A percentile compares a stretch with the other conserved stretches of the same genome.
phyloP scores from a whole-genome alignment of 2,888 invertebrate species.

The Schrankia costaestrigalis region DNA sequence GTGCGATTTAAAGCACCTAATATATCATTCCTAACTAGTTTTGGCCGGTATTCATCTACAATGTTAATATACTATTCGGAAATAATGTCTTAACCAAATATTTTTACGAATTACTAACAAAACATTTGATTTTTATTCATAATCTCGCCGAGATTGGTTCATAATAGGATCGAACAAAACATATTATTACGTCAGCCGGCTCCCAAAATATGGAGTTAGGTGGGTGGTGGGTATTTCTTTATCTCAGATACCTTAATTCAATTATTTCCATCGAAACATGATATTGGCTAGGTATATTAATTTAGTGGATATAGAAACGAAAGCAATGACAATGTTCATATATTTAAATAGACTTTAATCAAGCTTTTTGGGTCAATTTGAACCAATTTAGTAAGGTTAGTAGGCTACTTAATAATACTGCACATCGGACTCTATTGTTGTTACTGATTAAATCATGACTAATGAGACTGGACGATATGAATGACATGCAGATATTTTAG shows the following conservation, averaged over 20 bases:
- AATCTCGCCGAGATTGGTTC: constrained; percentile 4
- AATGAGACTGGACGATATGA: constrained; percentile 12
- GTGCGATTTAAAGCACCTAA: constrained; percentile 41
- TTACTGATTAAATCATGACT: constrained; percentile 45
- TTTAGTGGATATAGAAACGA: constrained; percentile 9
- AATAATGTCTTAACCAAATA: too few relatives aligned
- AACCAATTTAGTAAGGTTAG: constrained; percentile 59
- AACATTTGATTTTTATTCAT: constrained; percentile 1
- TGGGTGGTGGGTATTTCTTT: constrained; percentile 7
- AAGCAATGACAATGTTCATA: constrained; percentile 22
- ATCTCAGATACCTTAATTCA: background rate
- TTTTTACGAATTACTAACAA: too few relatives aligned
- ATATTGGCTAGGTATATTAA: too few relatives aligned
- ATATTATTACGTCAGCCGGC: constrained; percentile 9
- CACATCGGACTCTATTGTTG: constrained; percentile 46
- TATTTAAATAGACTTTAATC: constrained; percentile 58
- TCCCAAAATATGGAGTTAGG: constrained; percentile 12
- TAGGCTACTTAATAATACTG: constrained; percentile 52
- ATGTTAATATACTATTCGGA: too few relatives aligned
- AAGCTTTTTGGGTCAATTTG: constrained; percentile 63
- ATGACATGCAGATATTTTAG: too few relatives aligned
- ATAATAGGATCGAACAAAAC: constrained; percentile 9
- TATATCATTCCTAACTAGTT: constrained; percentile 19
- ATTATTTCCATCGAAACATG: constrained; percentile 5
- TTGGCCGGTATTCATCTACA: too few relatives aligned